phyloP scores from a whole-genome alignment of 2,888 invertebrate species.

The Trichacis sp. region DNA sequence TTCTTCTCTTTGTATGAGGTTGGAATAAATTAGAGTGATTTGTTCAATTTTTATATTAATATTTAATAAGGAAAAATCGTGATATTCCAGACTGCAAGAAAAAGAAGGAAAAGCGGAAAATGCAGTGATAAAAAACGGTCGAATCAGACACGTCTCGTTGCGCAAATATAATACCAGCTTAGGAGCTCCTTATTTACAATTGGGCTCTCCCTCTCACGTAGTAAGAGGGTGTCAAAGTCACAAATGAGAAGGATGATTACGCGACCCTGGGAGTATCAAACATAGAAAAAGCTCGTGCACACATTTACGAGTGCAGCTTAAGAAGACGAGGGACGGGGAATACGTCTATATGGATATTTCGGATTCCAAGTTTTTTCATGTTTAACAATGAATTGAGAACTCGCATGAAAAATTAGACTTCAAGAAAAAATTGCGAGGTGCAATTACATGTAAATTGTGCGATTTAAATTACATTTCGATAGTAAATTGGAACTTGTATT shows the following conservation, averaged over 20 bases:
- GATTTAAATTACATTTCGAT: too few species aligned
- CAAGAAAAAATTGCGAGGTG: too few species aligned
- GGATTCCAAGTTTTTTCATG: too few species aligned
- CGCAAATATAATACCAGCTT: constrained; percentile 29
- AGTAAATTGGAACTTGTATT: too few species aligned
- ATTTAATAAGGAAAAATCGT: neutral
- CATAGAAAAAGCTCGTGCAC: constrained; percentile 11
- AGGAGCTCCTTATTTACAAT: constrained; percentile 40
- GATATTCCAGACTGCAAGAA: neutral
- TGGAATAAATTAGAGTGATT: too few species aligned
- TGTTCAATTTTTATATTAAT: neutral
- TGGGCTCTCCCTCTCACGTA: constrained; percentile 33
- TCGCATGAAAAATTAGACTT: too few species aligned
- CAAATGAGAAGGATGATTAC: constrained; percentile 35
- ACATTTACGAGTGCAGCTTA: constrained; percentile 15
- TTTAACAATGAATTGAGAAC: too few species aligned
- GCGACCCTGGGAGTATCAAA: constrained; percentile 26
- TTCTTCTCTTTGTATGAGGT: too few species aligned
- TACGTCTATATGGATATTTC: too few species aligned
- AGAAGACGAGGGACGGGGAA: constrained; percentile 8
- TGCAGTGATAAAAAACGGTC: constrained; percentile 12
- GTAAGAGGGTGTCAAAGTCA: constrained; percentile 42
- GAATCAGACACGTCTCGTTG: constrained; percentile 23
- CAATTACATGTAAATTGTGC: too few species aligned
- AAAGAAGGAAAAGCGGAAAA: neutral